Evolutionary conservation across 2,113 vertebrate genomes (phyloP), one percentile per base, ranked within the genome.

Genomic region (Epinephelus fuscoguttatus): DNA sequence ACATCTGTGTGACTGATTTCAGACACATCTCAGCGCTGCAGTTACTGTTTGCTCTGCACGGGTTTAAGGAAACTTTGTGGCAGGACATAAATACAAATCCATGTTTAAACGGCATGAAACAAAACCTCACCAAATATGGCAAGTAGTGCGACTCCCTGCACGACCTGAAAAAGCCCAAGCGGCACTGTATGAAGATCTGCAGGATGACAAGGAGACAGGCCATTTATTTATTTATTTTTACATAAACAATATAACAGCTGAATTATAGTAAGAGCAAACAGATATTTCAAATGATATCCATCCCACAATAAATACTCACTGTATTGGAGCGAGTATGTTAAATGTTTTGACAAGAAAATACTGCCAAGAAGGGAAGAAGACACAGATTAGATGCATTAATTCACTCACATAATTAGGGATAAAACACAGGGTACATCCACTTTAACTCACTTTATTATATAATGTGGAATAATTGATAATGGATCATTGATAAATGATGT

Each of bases 1-100:
- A 15, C 79, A 23, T 75, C 49, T 61, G 74, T 55, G 82, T 74
- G 71, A 81, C 83, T 61, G 74, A 84, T 81, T 78, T 60, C 70
- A 56, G 55, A 77, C 68, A 53, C 82, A 75, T 80, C 30, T 81
- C 50, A 59, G 4, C 7, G 25, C 33, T 14, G 2, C 80, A 30
- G 15, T n/a, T 27, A 13, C 42, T 30, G 79, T 67, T 75, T 33
- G 45, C 73, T 70, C n/a, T 0, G 42, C 12, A 45, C 47, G 23
- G 42, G 50, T 14, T 55, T 49, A 33, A 52, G 57, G n/a, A 49
- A 81, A 77, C 73, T 84, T 66, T 40, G 37, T 9, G 50, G 12
- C 47, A 18, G 52, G 69, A 23, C 17, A 27, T n/a, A 25, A 73
- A 83, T 30, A 60, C 27, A 45, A 68, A 70, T 75, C 63, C 53